These are phyloP conservation scores for Herminia tarsipennalis DNA, from an alignment of 2,888 invertebrate genomes.

Conservation along the genomic window DNA sequence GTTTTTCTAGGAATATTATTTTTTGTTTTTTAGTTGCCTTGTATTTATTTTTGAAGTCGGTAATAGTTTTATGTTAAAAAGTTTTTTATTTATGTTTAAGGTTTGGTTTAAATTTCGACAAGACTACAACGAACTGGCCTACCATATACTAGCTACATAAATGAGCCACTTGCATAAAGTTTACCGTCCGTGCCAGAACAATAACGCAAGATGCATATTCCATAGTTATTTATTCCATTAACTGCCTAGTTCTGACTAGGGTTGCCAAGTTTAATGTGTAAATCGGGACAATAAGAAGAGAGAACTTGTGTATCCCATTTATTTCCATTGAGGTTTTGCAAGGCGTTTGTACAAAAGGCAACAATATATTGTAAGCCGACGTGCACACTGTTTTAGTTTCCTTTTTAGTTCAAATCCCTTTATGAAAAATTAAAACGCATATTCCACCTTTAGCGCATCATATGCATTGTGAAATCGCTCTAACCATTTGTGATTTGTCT, in stretches of 20 bases:
- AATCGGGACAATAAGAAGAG: not conserved
- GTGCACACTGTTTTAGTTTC: too few species aligned
- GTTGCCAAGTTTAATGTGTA: not conserved
- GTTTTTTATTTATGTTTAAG: too few species aligned
- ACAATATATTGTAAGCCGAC: too few species aligned
- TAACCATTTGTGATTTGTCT: too few species aligned
- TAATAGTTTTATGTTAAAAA: too few species aligned
- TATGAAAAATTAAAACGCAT: not conserved
- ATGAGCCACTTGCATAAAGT: slow-evolving; percentile 16
- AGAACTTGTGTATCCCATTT: not conserved
- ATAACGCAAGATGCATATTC: slow-evolving; percentile 41
- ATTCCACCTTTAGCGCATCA: too few species aligned
- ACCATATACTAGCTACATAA: slow-evolving; percentile 1
- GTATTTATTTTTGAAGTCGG: too few species aligned
- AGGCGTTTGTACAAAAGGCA: not conserved
- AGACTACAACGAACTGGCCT: not conserved
- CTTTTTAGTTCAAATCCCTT: not conserved
- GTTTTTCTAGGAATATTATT: too few species aligned
- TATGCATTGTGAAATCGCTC: too few species aligned
- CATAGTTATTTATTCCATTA: slow-evolving; percentile 38
- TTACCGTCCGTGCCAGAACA: slow-evolving; percentile 34
- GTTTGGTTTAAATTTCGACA: too few species aligned
- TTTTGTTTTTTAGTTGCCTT: too few species aligned
- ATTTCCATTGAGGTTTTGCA: not conserved
- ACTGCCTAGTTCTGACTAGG: slow-evolving; percentile 6